Evolutionary conservation across 2,797 vertebrate species (phyloP).

Genomic region (Lagodon rhomboides): DNA sequence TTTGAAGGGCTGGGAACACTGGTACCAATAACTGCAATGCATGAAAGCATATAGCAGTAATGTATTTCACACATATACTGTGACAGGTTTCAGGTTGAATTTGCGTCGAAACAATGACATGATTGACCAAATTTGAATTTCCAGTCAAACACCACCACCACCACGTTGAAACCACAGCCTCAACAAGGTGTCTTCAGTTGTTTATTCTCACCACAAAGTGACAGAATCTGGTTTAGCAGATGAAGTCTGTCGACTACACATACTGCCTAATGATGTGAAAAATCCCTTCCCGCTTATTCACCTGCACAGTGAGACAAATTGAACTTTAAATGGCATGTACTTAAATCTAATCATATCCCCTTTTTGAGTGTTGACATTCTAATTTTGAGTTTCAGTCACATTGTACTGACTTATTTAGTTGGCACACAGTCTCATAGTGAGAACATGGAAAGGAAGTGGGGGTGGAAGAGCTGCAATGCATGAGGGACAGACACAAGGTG

Average conservation of each 20-base stretch:
- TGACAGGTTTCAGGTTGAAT: not conserved
- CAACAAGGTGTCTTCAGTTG: not conserved
- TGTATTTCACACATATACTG: not conserved
- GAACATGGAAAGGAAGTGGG: slow-evolving; percentile 33
- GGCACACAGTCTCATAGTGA: not conserved
- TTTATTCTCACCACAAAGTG: slow-evolving; percentile 23
- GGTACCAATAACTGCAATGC: not conserved
- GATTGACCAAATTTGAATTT: slow-evolving; percentile 5
- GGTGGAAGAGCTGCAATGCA: not conserved
- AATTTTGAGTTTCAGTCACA: slow-evolving; percentile 9
- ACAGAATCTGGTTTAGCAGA: slow-evolving; percentile 21
- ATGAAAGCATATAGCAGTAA: not conserved
- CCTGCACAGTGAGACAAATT: not conserved
- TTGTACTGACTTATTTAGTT: not conserved
- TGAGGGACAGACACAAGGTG: not conserved
- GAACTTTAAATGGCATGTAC: slow-evolving; percentile 13
- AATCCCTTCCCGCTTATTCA: not conserved
- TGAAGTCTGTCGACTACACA: not conserved
- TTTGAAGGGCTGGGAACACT: slow-evolving; percentile 34
- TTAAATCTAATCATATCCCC: not conserved
- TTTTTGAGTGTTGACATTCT: not conserved
- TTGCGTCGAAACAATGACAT: not conserved
- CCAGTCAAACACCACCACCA: slow-evolving; percentile 1
- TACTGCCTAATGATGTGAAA: not conserved
- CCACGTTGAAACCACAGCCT: slow-evolving; percentile 4